Evolutionary conservation across 1,140 invertebrate genomes (phyloP).

Genomic region (Eupristina koningsbergeri): DNA sequence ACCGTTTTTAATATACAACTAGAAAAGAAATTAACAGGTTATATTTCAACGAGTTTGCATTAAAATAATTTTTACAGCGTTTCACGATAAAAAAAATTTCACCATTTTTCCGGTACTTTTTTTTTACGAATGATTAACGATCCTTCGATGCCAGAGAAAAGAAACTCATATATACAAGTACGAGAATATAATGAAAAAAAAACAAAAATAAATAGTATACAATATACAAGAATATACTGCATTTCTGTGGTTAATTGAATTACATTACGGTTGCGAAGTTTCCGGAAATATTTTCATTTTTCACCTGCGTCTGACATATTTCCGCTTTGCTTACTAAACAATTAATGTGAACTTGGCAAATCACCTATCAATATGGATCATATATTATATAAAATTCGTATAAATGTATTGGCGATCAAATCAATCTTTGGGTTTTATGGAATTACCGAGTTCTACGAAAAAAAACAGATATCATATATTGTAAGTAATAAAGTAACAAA

Average conservation of each 20-base stretch:
- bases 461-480: slow-evolving; percentile 3
- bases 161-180: slow-evolving; percentile 48
- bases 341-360: slow-evolving; percentile 64
- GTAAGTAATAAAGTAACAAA: slow-evolving; percentile 8
- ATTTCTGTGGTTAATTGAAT: background rate
- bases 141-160: slow-evolving; percentile 60
- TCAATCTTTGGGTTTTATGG: background rate
- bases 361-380: slow-evolving; percentile 66
- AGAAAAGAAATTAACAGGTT: background rate
- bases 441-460: background rate
- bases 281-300: slow-evolving; percentile 59
- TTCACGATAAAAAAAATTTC: background rate
- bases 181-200: background rate
- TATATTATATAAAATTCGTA: slow-evolving; percentile 41
- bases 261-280: slow-evolving; percentile 31
- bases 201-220: slow-evolving; percentile 4
- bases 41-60: background rate
- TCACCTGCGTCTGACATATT: slow-evolving; percentile 65
- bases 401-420: slow-evolving; percentile 32
- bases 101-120: background rate
- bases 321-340: slow-evolving; percentile 67
- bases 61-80: background rate
- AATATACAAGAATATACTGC: background rate
- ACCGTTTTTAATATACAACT: background rate
- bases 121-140: slow-evolving; percentile 67